phyloP scores from a whole-genome alignment of 2,888 invertebrate genomes.

The Caenorhabditis sp. region DNA sequence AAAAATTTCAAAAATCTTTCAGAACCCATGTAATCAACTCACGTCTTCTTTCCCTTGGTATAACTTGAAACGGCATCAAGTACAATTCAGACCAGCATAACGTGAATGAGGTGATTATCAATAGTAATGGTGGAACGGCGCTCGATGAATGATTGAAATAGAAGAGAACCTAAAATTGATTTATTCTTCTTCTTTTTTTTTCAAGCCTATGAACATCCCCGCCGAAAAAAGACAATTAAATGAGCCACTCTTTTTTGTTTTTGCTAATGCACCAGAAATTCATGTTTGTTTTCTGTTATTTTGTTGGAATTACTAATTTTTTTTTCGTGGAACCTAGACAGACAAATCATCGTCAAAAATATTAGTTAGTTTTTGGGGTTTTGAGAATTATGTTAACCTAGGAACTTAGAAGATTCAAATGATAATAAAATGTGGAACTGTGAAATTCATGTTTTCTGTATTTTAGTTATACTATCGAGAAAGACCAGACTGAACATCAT shows the following conservation, averaged over 20 bases:
- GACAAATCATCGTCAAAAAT: not conserved
- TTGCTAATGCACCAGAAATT: not conserved
- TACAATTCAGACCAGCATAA: slow-evolving; percentile 66
- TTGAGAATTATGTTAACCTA: no score
- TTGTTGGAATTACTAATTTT: no score
- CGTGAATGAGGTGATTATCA: slow-evolving; percentile 60
- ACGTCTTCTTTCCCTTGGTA: slow-evolving; percentile 57
- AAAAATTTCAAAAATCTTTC: slow-evolving; percentile 1
- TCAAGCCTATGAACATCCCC: no score
- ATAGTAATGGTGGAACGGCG: slow-evolving; percentile 53
- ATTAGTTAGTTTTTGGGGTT: no score
- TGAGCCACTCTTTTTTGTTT: not conserved
- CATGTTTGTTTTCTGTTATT: not conserved
- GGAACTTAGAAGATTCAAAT: no score
- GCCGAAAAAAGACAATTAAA: not conserved
- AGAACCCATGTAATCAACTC: no score
- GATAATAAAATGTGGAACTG: no score
- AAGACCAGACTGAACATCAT: no score
- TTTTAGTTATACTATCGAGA: no score
- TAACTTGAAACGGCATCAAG: slow-evolving; percentile 65
- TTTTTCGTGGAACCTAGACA: slow-evolving; percentile 22
- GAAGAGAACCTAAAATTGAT: slow-evolving; percentile 33
- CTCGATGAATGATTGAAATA: slow-evolving; percentile 43
- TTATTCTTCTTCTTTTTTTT: not conserved
- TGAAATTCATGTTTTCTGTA: no score